Evolutionary conservation across 1,140 invertebrate species (phyloP), one percentile per base, ranked within the genome.

Genomic region (Zaprionus camerounensis): DNA sequence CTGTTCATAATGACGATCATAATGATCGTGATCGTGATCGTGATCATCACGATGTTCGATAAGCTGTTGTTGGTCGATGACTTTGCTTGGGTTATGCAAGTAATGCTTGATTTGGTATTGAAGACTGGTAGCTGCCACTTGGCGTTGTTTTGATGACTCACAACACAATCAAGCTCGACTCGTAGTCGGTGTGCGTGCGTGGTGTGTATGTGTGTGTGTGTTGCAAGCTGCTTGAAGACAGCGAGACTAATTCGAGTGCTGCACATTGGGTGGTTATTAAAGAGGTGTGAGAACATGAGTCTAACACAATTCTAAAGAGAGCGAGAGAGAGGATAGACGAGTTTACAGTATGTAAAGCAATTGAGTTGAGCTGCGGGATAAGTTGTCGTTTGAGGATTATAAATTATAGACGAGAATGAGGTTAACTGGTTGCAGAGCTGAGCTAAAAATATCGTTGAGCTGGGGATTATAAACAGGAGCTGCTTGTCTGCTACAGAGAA

Each of bases 71-170:
- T 83, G 82, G 82, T 86, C 82, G 82, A 86, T 87, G 83, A 85
- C 82, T 78, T 75, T 62, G 76, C 38, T 71, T 73, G 85, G 78
- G 84, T 88, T 88, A 88, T 88, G 85, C 85, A 90, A 88, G 85
- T 88, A 88, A 88, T 88, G 85, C 85, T 88, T 90, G 85, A 88
- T 88, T 88, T 88, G 85, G 81, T 90, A 90, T 88, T 81, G 85
- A 88, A 88, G 76, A 88, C 85, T 90, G 85, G 85, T 88, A 88
- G 85, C 85, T 90, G 80, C 71, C 84, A 81, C 81, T 84, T 82
- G 82, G 67, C 72, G 78, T 72, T 71, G 80, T 72, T 79, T 59
- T 80, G 70, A 82, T 90, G 85, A 88, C 70, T 90, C 85, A 85
- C 73, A 76, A 64, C 63, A 71, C 61, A 57, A 44, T 58, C 51